Evolutionary conservation across 2,797 vertebrate genomes (phyloP).

Genomic region (Acrocephalus scirpaceus): DNA sequence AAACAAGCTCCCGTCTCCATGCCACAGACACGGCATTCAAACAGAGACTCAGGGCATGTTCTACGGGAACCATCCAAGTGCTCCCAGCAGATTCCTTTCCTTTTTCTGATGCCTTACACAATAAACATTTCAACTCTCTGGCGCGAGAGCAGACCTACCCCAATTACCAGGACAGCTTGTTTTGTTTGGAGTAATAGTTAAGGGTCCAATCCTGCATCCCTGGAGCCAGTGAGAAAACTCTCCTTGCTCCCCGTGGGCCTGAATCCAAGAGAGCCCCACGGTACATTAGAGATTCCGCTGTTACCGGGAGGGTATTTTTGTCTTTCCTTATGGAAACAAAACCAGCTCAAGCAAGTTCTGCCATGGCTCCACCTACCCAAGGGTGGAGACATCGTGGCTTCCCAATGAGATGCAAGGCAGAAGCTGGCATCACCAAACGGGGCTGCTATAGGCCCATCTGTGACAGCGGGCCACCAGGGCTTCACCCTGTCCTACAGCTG

Average conservation of each 20-base stretch:
- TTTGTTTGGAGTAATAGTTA: conserved; percentile 47
- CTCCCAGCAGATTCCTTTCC: conserved; percentile 65
- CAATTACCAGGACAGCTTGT: conserved; percentile 50
- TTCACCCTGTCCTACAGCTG: not conserved
- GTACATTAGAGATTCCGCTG: not conserved
- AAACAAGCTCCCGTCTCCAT: conserved; percentile 69
- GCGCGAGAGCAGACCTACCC: not conserved
- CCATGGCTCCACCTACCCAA: not conserved
- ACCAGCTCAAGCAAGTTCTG: conserved; percentile 5
- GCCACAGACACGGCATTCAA: conserved; percentile 72
- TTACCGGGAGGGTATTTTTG: not conserved
- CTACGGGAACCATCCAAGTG: conserved; percentile 56
- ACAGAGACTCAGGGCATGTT: not conserved
- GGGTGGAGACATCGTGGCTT: not conserved
- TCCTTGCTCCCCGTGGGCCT: not conserved
- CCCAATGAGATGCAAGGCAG: conserved; percentile 5
- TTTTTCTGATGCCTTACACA: conserved; percentile 58
- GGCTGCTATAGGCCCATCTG: not conserved
- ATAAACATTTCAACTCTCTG: conserved; percentile 54
- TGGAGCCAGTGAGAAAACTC: not conserved
- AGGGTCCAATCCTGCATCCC: not conserved
- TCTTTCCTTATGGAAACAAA: not conserved
- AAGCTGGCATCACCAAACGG: not conserved
- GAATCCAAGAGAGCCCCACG: not conserved
- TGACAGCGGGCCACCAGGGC: not conserved